Conservation (phyloP, 2,888 invertebrate genomes). For the Xestia ashworthii region DNA sequence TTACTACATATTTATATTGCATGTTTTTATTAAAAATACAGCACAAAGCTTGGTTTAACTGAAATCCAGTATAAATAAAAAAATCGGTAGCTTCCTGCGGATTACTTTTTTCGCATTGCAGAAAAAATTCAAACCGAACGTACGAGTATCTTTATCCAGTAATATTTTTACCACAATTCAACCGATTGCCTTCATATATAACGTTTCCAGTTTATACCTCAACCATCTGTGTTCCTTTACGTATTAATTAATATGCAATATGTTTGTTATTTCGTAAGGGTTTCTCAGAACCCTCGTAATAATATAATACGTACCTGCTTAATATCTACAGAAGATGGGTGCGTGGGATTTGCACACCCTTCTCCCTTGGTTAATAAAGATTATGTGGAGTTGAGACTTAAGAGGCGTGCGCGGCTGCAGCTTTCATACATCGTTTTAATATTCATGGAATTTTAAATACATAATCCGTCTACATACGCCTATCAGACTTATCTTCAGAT, state of each 20-base stretch:
- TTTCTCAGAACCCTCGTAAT: slow-evolving; percentile 43
- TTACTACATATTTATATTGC: not conserved
- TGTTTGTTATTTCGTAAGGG: slow-evolving; percentile 60
- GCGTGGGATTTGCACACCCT: slow-evolving; percentile 44
- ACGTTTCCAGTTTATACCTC: slow-evolving; percentile 6
- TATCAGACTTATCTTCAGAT: slow-evolving; percentile 37
- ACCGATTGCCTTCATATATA: not conserved
- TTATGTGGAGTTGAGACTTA: slow-evolving; percentile 53
- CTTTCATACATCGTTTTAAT: slow-evolving; percentile 55
- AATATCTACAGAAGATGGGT: slow-evolving; percentile 52
- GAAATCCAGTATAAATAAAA: slow-evolving; percentile 22
- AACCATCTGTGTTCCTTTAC: slow-evolving; percentile 21
- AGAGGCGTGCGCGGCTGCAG: slow-evolving; percentile 35
- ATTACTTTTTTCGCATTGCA: slow-evolving; percentile 24
- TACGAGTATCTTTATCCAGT: not conserved
- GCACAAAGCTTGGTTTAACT: not conserved
- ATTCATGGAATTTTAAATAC: slow-evolving; percentile 64
- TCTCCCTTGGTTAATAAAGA: slow-evolving; percentile 56
- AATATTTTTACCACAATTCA: slow-evolving; percentile 11
- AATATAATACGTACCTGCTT: slow-evolving; percentile 44
- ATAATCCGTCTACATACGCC: slow-evolving; percentile 45
- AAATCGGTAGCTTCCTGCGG: slow-evolving; percentile 16
- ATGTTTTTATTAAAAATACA: slow-evolving; percentile 15
- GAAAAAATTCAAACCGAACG: slow-evolving; percentile 7
- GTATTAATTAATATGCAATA: slow-evolving; percentile 61